These are phyloP conservation scores for Hippocampus barbouri DNA, from an alignment of 2,113 vertebrate species.

Conservation along the genomic window DNA sequence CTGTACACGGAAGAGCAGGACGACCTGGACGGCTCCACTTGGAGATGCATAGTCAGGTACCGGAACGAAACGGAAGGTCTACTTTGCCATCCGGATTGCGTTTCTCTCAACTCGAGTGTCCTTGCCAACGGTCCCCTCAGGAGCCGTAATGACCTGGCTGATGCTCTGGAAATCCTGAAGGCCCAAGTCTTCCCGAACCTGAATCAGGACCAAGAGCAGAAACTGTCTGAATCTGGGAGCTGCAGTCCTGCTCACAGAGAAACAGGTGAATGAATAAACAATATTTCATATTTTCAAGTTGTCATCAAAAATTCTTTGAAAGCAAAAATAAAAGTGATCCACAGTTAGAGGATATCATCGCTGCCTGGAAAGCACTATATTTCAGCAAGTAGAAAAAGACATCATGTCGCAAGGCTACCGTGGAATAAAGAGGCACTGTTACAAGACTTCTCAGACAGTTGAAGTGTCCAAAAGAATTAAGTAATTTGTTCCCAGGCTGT, in stretches of 20 bases:
- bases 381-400: no score
- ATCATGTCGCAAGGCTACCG: no score
- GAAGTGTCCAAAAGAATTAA: no score
- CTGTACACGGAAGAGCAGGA: conserved; percentile 98
- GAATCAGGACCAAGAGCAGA: conserved; percentile 48
- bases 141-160: conserved; percentile 88
- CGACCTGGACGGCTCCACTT: conserved; percentile 89
- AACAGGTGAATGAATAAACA: conserved; percentile 14
- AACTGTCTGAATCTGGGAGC: conserved; percentile 64
- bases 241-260: conserved; percentile 73
- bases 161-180: conserved; percentile 90
- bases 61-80: not conserved
- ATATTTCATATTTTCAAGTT: not conserved
- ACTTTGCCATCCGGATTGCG: not conserved
- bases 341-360: no score
- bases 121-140: conserved; percentile 60
- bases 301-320: not conserved
- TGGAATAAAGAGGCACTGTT: no score
- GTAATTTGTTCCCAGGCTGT: no score
- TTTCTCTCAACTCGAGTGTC: not conserved
- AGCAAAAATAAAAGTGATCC: no score
- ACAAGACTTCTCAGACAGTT: no score
- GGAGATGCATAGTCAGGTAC: conserved; percentile 95
- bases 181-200: conserved; percentile 81
- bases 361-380: no score